A percentile compares a stretch with the other conserved stretches of the same genome.
These are phyloP conservation scores for Cinclus mexicanus DNA, from an alignment of 2,113 vertebrate species.

Conservation along the genomic window DNA sequence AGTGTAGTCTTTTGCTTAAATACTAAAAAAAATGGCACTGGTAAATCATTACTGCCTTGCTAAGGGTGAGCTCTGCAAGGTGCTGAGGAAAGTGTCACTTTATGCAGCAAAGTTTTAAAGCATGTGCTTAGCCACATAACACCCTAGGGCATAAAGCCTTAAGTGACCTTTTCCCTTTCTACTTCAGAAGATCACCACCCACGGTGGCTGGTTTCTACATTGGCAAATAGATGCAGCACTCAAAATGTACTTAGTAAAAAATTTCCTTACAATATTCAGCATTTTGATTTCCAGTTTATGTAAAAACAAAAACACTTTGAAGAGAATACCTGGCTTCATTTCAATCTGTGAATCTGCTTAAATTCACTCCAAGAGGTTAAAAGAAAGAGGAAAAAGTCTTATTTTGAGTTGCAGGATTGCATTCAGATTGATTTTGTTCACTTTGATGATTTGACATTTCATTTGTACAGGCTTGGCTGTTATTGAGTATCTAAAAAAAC, in stretches of 20 bases:
- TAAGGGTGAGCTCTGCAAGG: not conserved
- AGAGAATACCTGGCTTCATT: not conserved
- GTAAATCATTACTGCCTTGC: not conserved
- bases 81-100: not conserved
- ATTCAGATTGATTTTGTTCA: not conserved
- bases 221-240: not conserved
- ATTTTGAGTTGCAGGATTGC: not conserved
- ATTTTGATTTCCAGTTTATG: not conserved
- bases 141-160: not conserved
- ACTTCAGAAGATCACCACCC: not conserved
- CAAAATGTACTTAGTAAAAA: not conserved
- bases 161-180: conserved; percentile 3
- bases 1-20: not conserved
- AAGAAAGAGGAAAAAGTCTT: not conserved
- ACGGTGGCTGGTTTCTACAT: not conserved
- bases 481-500: not conserved
- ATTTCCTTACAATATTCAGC: not conserved
- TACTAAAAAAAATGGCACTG: not conserved
- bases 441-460: not conserved
- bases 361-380: not conserved
- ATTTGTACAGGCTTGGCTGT: not conserved
- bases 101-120: not conserved
- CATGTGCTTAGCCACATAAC: not conserved
- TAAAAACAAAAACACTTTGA: not conserved
- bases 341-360: not conserved